Conservation (phyloP, 2,888 invertebrate species). For the Chloroclysta siterata region DNA sequence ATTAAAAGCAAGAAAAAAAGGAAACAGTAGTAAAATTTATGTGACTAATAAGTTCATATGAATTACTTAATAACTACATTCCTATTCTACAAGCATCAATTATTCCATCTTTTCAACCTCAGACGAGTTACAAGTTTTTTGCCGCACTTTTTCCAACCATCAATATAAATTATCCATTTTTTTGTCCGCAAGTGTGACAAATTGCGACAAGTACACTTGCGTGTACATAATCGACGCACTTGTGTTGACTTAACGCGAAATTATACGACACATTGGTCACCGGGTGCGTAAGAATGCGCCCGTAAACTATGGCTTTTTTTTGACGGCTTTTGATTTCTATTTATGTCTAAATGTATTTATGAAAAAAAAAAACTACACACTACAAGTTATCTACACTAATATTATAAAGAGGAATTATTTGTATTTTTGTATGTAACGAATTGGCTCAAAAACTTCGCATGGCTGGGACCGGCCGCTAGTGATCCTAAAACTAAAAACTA, state of each 20-base stretch:
- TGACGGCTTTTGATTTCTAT: not conserved
- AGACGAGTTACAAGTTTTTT: conserved; percentile 30
- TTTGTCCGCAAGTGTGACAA: conserved; percentile 41
- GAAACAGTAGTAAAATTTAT: no score
- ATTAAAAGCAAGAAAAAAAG: no score
- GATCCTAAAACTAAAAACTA: no score
- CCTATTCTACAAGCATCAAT: conserved; percentile 20
- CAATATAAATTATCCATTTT: conserved; percentile 26
- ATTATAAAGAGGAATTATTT: no score
- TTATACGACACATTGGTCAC: conserved; percentile 53
- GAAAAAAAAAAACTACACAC: no score
- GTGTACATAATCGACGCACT: conserved; percentile 38
- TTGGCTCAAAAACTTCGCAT: no score
- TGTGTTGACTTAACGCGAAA: conserved; percentile 37
- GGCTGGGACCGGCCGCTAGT: no score
- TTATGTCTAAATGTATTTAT: not conserved
- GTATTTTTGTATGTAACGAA: no score
- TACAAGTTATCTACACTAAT: no score
- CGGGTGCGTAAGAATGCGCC: conserved; percentile 42
- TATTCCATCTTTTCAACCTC: conserved; percentile 20
- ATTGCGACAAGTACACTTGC: conserved; percentile 42
- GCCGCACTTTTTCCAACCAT: conserved; percentile 26
- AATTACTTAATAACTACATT: not conserved
- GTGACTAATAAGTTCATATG: not conserved
- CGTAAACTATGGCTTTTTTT: conserved; percentile 18